Conservation (phyloP, 2,888 invertebrate genomes). For the Ethmia dodecea region DNA sequence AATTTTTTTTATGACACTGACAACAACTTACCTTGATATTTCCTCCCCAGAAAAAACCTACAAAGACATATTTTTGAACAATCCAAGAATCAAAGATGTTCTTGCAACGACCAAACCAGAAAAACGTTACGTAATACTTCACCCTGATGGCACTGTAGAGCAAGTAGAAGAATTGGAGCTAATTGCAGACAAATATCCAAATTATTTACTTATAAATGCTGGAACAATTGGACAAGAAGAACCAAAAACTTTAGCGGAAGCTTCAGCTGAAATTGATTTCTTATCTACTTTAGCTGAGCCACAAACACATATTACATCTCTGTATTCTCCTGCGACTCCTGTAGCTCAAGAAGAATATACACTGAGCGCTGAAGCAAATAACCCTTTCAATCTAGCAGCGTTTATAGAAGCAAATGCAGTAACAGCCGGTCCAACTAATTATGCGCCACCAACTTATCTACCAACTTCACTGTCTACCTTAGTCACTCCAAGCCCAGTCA, state of each 20-base stretch:
- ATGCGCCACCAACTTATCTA: background rate
- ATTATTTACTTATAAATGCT: conserved; percentile 25
- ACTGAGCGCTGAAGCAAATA: background rate
- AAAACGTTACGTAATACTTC: conserved; percentile 34
- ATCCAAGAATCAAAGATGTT: conserved; percentile 1
- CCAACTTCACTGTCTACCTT: background rate
- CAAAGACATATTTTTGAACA: background rate
- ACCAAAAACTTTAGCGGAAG: background rate
- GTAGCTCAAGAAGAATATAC: background rate
- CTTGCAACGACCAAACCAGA: conserved; percentile 21
- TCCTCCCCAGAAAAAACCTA: conserved; percentile 1
- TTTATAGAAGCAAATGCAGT: background rate
- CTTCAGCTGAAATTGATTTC: background rate
- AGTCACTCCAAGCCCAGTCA: background rate
- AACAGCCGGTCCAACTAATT: background rate
- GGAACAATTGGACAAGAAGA: conserved; percentile 2
- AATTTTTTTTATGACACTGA: too few relatives aligned
- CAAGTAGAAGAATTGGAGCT: conserved; percentile 31
- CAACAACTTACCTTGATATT: background rate
- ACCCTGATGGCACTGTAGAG: conserved; percentile 39
- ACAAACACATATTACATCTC: background rate
- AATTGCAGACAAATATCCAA: conserved; percentile 25
- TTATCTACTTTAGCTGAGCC: background rate
- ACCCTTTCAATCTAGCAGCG: background rate
- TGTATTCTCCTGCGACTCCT: background rate